Percentiles rank a stretch among this genome's conserved stretches.
These are phyloP conservation scores for Denticeps clupeoides DNA, from an alignment of 2,797 vertebrate genomes.

Conservation along the genomic window DNA sequence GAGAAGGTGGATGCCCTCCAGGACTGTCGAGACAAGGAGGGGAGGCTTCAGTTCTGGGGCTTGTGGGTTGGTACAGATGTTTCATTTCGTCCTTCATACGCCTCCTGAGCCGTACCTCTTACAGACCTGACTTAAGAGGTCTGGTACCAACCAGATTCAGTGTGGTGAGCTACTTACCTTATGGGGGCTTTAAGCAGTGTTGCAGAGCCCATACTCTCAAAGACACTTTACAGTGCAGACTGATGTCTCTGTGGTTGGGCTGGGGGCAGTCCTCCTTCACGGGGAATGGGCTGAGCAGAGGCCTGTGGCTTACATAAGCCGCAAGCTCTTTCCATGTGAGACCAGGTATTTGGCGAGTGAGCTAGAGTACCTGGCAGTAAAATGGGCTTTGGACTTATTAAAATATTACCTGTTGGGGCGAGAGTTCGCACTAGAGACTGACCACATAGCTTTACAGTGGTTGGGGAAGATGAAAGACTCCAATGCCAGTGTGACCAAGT, in stretches of 20 bases:
- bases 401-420: conserved; percentile 2
- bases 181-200: not conserved
- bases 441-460: conserved; percentile 5
- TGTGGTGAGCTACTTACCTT: not conserved
- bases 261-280: not conserved
- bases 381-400: not conserved
- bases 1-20: not conserved
- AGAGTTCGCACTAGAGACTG: conserved; percentile 6
- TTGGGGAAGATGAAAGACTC: not conserved
- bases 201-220: conserved; percentile 3
- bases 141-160: no score
- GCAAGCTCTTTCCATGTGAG: not conserved
- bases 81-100: conserved; percentile 4
- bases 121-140: not conserved
- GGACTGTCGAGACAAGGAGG: not conserved
- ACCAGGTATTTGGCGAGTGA: not conserved
- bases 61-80: not conserved
- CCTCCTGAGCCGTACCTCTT: not conserved
- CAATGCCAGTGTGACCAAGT: not conserved
- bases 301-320: not conserved
- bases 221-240: not conserved
- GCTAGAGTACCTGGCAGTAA: not conserved
- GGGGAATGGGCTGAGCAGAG: not conserved
- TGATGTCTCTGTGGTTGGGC: not conserved
- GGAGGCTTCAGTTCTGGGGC: not conserved